Base-by-base conservation (phyloP, 1,140 invertebrate genomes). In the Stenopsyche tienmushanensis region DNA sequence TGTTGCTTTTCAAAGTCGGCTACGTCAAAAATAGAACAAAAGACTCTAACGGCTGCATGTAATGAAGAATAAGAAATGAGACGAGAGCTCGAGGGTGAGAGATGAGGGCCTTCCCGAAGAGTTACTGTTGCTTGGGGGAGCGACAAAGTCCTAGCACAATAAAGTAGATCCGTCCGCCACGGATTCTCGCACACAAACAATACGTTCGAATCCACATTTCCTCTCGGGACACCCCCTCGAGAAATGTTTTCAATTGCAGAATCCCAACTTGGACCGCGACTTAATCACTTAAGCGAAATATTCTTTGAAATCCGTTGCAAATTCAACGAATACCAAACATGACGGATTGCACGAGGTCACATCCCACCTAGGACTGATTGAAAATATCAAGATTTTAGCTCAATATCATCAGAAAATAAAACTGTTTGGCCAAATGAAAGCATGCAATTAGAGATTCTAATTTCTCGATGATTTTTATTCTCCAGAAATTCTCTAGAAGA, bases 1-100 rank as follows among this genome's bases (percentile, higher is more conserved):
- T 69, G 67, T 69, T 69, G 59, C 64, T 62, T 69, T 66, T 62
- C 67, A 69, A 66, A 60, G 58, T n/a, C n/a, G n/a, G n/a, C n/a
- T n/a, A 64, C 67, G 59, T 66, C 63, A 54, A 60, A 59, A 60
- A 45, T 57, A 63, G 64, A 69, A 69, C 67, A 69, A 69, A 69
- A 66, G 67, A 47, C 44, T 50, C 42, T 18, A 59, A 42, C 59
- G 66, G 63, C 57, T 65, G 55, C 66, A 62, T 64, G 59, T 69
- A 65, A 69, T 62, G 67, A 65, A 69, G 67, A 69, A 55, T 41
- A 57, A 69, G 63, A 44, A 69, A 62, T 39, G 62, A 60, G 66
- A 64, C 62, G 66, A 59, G 54, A 26, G 45, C 57, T 45, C 25
- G 42, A 42, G 20, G 29, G 39, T 18, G 18, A 17, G 52, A 18